Base-by-base conservation (phyloP, 2,113 vertebrate genomes). In the Anguilla japonica region DNA sequence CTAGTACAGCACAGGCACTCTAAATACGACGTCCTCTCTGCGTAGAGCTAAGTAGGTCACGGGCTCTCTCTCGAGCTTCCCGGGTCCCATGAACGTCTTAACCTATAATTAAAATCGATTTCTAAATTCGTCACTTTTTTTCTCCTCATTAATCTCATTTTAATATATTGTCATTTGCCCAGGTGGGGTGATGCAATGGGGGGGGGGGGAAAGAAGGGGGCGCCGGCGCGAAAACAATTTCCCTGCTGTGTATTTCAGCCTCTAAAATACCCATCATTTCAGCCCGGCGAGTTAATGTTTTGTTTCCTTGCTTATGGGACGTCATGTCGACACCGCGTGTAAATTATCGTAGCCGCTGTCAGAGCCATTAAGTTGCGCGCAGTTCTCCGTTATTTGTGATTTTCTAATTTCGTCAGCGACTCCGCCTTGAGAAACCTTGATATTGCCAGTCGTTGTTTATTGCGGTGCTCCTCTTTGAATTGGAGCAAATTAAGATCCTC, bases 401-500 rank as follows among this genome's bases (percentile, higher is more conserved):
- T 92, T 85, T 91, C 92, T 95, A 94, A 95, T 94, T 94, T 90
- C 88, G 89, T 91, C 90, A 92, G 89, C 91, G 79, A 87, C 85
- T 88, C 87, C 86, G 88, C 89, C 88, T 88, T 92, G 90, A 85
- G 88, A 86, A 89, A 88, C 88, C 89, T 90, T 90, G 89, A 90
- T 92, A 91, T 92, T 91, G 91, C 93, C 91, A 90, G 88, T 89
- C 90, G 84, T 90, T 93, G 92, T 94, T 96, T 94, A 94, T 94
- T 90, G 89, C 91, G 85, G 88, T 87, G 91, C 90, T 92, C 89
- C 93, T 88, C 89, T 81, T 84, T 56, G 87, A 94, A 94, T 93
- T 94, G 90, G 90, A 93, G 90, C 92, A 95, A 94, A 96, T 95
- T 94, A 95, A 94, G 93, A 93, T 92, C 91, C 93, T 93, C 91